These are phyloP conservation scores for Schlechtendalia chinensis DNA, from an alignment of 1,140 invertebrate genomes.

Conservation along the genomic window DNA sequence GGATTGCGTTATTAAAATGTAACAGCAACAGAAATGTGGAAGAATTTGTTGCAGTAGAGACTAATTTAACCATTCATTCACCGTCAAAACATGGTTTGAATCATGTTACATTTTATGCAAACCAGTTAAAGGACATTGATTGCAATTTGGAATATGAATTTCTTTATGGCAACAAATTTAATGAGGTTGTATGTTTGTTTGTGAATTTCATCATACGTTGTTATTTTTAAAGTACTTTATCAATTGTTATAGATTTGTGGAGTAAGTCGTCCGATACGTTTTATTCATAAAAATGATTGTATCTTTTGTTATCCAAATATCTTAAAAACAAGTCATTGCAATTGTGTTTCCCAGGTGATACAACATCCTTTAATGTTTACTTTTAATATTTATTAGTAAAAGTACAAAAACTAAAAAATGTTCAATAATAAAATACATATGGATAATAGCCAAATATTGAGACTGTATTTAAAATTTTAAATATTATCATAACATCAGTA, in stretches of 20 bases:
- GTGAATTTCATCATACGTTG: too few species aligned
- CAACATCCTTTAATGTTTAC: not conserved
- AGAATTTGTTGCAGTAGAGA: conserved; percentile 36
- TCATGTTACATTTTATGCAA: conserved; percentile 3
- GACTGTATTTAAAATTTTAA: not conserved
- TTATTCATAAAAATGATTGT: conserved; percentile 41
- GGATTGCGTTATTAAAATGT: conserved; percentile 37
- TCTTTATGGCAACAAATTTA: conserved; percentile 31
- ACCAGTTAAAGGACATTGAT: conserved; percentile 13
- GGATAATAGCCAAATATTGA: not conserved
- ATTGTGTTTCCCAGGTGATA: conserved; percentile 21
- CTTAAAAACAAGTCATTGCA: not conserved
- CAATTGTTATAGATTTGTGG: conserved; percentile 21
- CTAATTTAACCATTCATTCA: conserved; percentile 5
- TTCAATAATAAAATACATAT: not conserved
- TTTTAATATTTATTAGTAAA: not conserved
- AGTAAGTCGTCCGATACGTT: conserved; percentile 23
- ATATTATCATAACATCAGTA: not conserved
- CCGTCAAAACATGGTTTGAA: not conserved
- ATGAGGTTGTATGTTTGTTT: not conserved
- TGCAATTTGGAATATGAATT: conserved; percentile 32
- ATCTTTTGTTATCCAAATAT: not conserved
- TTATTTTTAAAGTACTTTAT: not conserved
- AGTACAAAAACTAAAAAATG: not conserved
- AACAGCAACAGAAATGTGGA: conserved; percentile 32